Evolutionary conservation across 2,888 invertebrate species (phyloP).

Genomic region (Drosophila maculinotata): DNA sequence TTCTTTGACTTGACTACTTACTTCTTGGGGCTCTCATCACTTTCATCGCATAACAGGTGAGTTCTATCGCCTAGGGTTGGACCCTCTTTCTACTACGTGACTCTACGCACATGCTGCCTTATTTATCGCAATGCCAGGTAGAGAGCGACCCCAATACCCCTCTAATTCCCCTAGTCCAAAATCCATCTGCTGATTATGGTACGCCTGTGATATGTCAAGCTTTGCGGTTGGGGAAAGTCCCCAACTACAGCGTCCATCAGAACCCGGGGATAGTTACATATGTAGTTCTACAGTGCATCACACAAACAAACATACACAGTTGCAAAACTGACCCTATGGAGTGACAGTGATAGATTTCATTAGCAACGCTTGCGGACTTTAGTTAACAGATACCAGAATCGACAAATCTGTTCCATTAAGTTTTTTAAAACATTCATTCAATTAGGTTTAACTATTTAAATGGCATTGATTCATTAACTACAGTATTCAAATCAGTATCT

Average conservation of each 20-base stretch:
- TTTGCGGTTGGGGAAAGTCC: slow-evolving; percentile 43
- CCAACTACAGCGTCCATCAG: slow-evolving; percentile 21
- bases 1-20: not conserved
- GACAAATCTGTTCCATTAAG: not conserved
- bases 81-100: slow-evolving; percentile 55
- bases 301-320: slow-evolving; percentile 1
- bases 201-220: slow-evolving; percentile 2
- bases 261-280: not conserved
- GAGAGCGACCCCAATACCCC: not conserved
- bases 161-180: slow-evolving; percentile 4
- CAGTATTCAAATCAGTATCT: too few relatives aligned
- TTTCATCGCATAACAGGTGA: slow-evolving; percentile 47
- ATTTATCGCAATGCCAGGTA: slow-evolving; percentile 44
- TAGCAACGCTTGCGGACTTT: not conserved
- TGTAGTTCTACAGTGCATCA: slow-evolving; percentile 8
- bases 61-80: slow-evolving; percentile 12
- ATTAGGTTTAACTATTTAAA: too few relatives aligned
- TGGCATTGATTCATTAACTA: too few relatives aligned
- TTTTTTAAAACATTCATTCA: not conserved
- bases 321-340: not conserved
- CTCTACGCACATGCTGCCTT: slow-evolving; percentile 53
- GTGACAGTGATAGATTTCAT: slow-evolving; percentile 5
- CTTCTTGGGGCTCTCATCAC: slow-evolving; percentile 23
- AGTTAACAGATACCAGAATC: too few relatives aligned
- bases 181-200: slow-evolving; percentile 34